These are phyloP conservation scores for Drosophila paulistorum DNA, from an alignment of 1,140 invertebrate species.

Conservation along the genomic window DNA sequence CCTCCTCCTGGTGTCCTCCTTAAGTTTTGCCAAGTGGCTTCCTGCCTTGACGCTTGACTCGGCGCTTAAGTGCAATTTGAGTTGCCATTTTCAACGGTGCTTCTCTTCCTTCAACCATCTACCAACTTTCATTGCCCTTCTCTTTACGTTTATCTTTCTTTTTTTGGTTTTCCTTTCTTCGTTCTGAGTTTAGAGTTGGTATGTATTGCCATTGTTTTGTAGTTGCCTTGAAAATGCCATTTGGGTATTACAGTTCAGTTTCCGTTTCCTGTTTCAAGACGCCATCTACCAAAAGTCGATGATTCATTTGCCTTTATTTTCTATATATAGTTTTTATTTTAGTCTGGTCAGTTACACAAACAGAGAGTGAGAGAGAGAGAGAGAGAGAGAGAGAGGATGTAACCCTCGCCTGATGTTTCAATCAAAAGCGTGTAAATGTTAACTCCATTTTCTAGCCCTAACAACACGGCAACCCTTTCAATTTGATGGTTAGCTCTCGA, in stretches of 20 bases:
- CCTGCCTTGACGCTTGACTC: conserved; percentile 78
- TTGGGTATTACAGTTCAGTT: conserved; percentile 62
- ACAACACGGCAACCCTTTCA: conserved; percentile 27
- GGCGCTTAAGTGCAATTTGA: conserved; percentile 79
- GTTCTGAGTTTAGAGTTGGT: conserved; percentile 18
- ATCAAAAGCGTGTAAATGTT: conserved; percentile 36
- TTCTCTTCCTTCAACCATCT: neutral
- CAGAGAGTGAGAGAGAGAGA: too few species aligned
- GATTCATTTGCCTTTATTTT: conserved; percentile 40
- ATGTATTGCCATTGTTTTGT: conserved; percentile 63
- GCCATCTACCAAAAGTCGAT: conserved; percentile 32
- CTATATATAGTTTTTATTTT: conserved; percentile 25
- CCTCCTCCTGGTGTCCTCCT: conserved; percentile 34
- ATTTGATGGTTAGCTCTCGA: neutral
- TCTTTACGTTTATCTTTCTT: neutral
- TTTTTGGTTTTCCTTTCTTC: neutral
- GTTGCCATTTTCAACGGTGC: conserved; percentile 69
- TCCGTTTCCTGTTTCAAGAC: conserved; percentile 69
- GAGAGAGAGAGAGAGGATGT: too few species aligned
- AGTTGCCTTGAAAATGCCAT: conserved; percentile 38
- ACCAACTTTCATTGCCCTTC: neutral
- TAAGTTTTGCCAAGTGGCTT: conserved; percentile 73
- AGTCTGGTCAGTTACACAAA: conserved; percentile 7
- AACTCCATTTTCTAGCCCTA: neutral
- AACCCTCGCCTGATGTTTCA: conserved; percentile 42